A percentile compares a stretch with the other conserved stretches of the same genome.
phyloP scores from a whole-genome alignment of 2,888 invertebrate genomes.

The Fragum sueziense region DNA sequence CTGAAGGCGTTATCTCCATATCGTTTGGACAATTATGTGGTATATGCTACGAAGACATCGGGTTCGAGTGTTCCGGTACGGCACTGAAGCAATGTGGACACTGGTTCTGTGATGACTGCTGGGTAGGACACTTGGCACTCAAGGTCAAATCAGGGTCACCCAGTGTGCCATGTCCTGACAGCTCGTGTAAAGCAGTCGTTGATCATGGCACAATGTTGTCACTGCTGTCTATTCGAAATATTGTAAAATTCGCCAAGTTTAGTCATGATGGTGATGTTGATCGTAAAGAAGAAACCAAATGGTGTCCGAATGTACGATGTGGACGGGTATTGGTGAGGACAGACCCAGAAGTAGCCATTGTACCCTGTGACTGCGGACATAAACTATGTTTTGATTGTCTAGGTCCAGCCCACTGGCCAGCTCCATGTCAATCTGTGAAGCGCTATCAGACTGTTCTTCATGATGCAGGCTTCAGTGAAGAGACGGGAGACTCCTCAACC shows the following conservation, averaged over 20 bases:
- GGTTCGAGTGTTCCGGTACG: constrained; percentile 39
- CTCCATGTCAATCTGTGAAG: constrained; percentile 55
- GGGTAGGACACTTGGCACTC: constrained; percentile 59
- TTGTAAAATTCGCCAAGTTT: constrained; percentile 37
- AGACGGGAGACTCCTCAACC: constrained; percentile 17
- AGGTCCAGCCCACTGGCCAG: constrained; percentile 66
- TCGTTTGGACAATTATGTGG: constrained; percentile 42
- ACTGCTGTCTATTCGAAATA: constrained; percentile 37
- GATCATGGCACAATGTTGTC: constrained; percentile 54
- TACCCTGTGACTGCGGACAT: constrained; percentile 61
- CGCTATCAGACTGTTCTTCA: constrained; percentile 50
- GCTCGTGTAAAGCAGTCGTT: constrained; percentile 50
- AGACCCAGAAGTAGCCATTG: constrained; percentile 30
- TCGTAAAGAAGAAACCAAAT: constrained; percentile 48
- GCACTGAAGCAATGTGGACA: constrained; percentile 63
- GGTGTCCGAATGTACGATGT: constrained; percentile 68
- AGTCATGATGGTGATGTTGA: constrained; percentile 55
- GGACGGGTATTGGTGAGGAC: constrained; percentile 52
- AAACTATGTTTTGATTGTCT: constrained; percentile 65
- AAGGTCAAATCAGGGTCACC: constrained; percentile 42
- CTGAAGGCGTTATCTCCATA: not conserved
- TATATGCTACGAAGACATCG: constrained; percentile 63
- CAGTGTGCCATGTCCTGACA: constrained; percentile 60
- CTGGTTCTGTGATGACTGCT: constrained; percentile 69
- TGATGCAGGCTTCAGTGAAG: constrained; percentile 41